Evolutionary conservation across 2,797 vertebrate species (phyloP).

Genomic region (Coilia nasus): DNA sequence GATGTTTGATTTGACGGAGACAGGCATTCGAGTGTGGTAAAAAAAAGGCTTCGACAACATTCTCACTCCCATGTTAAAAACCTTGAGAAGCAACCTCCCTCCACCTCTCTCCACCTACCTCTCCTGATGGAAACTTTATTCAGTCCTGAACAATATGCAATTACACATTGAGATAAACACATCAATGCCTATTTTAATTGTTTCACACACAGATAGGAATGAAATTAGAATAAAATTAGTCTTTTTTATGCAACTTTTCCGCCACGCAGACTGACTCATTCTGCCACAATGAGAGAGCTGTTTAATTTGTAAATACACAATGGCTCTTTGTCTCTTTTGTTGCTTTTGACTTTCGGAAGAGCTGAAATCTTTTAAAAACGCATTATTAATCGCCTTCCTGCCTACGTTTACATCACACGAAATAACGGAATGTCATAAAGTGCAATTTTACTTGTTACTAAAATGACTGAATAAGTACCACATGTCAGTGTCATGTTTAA

Average conservation of each 20-base stretch:
- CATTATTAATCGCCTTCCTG: slow-evolving; percentile 71
- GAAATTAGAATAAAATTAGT: slow-evolving; percentile 75
- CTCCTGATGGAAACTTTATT: slow-evolving; percentile 56
- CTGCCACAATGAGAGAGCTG: slow-evolving; percentile 72
- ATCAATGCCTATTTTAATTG: slow-evolving; percentile 70
- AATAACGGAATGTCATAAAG: slow-evolving; percentile 76
- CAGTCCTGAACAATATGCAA: slow-evolving; percentile 59
- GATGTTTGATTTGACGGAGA: slow-evolving; percentile 34
- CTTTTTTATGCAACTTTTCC: slow-evolving; percentile 67
- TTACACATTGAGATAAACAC: slow-evolving; percentile 69
- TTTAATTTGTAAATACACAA: slow-evolving; percentile 80
- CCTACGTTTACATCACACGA: slow-evolving; percentile 76
- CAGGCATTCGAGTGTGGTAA: slow-evolving; percentile 39
- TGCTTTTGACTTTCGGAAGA: slow-evolving; percentile 63
- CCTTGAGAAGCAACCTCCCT: slow-evolving; percentile 12
- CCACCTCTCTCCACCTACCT: slow-evolving; percentile 48
- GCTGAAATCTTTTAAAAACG: slow-evolving; percentile 66
- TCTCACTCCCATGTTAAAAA: slow-evolving; percentile 34
- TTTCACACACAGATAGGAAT: slow-evolving; percentile 72
- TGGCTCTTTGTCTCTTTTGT: slow-evolving; percentile 78
- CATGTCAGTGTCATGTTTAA: slow-evolving; percentile 84
- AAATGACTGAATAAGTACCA: slow-evolving; percentile 84
- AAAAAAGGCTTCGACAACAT: slow-evolving; percentile 32
- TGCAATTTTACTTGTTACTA: slow-evolving; percentile 74
- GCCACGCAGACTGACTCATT: slow-evolving; percentile 77